Conservation (phyloP, 1,140 invertebrate species). For the Fopius arisanus region DNA sequence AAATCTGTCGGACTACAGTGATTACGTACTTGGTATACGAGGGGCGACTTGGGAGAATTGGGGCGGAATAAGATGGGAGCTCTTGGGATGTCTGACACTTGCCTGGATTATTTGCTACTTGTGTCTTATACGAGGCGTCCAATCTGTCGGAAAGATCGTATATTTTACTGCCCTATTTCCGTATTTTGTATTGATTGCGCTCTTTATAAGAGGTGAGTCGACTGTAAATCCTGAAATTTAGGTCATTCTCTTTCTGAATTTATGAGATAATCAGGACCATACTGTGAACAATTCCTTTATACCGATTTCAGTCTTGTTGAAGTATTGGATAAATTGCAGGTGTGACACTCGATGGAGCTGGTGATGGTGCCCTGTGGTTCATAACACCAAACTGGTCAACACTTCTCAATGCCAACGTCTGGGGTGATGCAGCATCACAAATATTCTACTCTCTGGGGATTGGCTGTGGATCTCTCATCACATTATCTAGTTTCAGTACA, state of each 20-base stretch:
- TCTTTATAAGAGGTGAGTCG: slow-evolving; percentile 69
- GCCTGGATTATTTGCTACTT: slow-evolving; percentile 81
- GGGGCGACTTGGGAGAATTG: slow-evolving; percentile 71
- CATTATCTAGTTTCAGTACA: slow-evolving; percentile 78
- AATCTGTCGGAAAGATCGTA: slow-evolving; percentile 83
- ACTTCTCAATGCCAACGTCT: slow-evolving; percentile 67
- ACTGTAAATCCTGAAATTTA: not conserved
- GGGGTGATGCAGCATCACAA: slow-evolving; percentile 74
- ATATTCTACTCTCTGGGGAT: slow-evolving; percentile 80
- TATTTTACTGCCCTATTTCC: slow-evolving; percentile 82
- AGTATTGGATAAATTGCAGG: slow-evolving; percentile 49
- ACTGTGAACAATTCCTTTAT: too few relatives aligned
- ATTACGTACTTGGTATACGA: slow-evolving; percentile 70
- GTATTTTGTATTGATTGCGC: slow-evolving; percentile 76
- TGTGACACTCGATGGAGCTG: slow-evolving; percentile 75
- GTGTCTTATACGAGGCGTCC: slow-evolving; percentile 72
- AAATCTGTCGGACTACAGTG: slow-evolving; percentile 60
- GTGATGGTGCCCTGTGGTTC: slow-evolving; percentile 78
- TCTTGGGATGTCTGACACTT: slow-evolving; percentile 74
- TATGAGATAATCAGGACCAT: too few relatives aligned
- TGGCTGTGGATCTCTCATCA: slow-evolving; percentile 75
- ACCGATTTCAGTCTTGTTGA: not conserved
- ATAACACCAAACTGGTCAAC: slow-evolving; percentile 78
- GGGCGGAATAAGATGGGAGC: slow-evolving; percentile 76
- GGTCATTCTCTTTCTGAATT: too few relatives aligned